These are phyloP conservation scores for Cataglyphis livida DNA, from an alignment of 2,888 invertebrate species.

Conservation along the genomic window DNA sequence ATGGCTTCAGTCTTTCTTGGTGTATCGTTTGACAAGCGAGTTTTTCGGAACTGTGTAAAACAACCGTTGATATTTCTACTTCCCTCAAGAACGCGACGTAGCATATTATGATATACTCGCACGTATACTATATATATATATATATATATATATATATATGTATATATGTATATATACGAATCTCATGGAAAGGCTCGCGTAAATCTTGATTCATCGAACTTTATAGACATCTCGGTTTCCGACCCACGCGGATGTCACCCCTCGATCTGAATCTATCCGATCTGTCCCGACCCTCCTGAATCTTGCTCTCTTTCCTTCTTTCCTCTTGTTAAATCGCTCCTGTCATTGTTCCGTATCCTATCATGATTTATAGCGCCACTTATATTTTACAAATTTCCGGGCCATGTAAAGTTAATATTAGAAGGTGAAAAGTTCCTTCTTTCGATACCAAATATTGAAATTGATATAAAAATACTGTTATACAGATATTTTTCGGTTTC, in stretches of 20 bases:
- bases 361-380: background rate
- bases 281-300: background rate
- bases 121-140: too few species aligned
- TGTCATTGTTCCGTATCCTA: background rate
- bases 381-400: background rate
- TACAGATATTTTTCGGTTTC: background rate
- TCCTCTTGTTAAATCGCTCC: background rate
- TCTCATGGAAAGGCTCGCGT: constrained; percentile 14
- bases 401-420: background rate
- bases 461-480: background rate
- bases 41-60: constrained; percentile 51
- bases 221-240: constrained; percentile 8
- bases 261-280: background rate
- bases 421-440: background rate
- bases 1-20: constrained; percentile 31
- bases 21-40: constrained; percentile 50
- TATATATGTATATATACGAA: constrained; percentile 8
- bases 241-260: background rate
- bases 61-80: constrained; percentile 23
- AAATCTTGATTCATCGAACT: constrained; percentile 56
- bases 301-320: background rate
- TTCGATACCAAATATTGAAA: background rate
- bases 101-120: too few species aligned
- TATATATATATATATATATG: too few species aligned
- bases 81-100: too few species aligned